Base-by-base conservation (phyloP, 37 sponge, comb jelly and placozoan genomes). In the Lycopodina hypogea region DNA sequence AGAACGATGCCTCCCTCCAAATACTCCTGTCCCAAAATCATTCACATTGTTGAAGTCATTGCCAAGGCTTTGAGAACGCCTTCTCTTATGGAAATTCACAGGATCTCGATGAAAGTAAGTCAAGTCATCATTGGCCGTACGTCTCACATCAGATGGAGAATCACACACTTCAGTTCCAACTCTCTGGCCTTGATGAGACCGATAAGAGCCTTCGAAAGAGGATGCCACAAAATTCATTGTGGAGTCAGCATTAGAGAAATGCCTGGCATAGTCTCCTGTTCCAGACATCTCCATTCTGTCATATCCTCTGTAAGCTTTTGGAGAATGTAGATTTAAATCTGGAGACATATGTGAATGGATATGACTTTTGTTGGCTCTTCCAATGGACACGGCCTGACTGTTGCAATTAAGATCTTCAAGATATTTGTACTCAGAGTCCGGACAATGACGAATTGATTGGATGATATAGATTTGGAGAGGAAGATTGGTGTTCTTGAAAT, bases 391-490 rank as follows among this genome's bases (percentile, higher is more conserved):
- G 24, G 24, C 61, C 15, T 11, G 53, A 23, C 6, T 26, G 18
- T 51, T 7, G 1, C 70, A 57, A 7, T 45, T 9, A 68, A 59
- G 70, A 38, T 24, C 36, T 15, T 80, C 75, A 76, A 34, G 66
- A 6, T 84, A 77, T 11, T 84, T 72, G 57, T 56, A 51, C 7
- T 84, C 85, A 0, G 66, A 50, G 22, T 63, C 45, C 24, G 39
- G 40, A 28, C 64, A 15, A 21, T 40, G 36, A 42, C 22, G 48
- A 3, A 67, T 21, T 14, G 74, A 68, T 53, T 78, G 61, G 55
- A 33, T 42, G 11, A 90, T n/a, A 15, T 90, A 86, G 66, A 90
- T 85, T 59, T 79, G 82, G 6, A 90, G 69, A 1, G 42, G 33
- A 0, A 37, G 55, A 6, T 80, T 80, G 48, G 82, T 86, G 34